These are phyloP conservation scores for Chaitophorus viminalis DNA, from an alignment of 2,888 invertebrate genomes.

Conservation along the genomic window DNA sequence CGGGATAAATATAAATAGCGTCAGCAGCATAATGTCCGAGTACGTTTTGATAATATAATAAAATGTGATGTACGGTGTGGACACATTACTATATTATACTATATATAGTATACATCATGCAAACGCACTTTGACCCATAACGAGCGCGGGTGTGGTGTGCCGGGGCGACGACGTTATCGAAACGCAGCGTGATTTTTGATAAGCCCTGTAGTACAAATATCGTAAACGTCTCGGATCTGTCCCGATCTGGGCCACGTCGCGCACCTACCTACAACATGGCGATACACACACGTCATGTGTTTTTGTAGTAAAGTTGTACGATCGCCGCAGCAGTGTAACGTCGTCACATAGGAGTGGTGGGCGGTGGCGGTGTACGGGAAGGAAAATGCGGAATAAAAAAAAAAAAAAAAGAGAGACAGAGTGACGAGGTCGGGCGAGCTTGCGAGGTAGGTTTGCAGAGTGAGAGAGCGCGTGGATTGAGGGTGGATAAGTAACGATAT, in stretches of 20 bases:
- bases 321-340: neutral
- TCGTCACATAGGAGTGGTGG: neutral
- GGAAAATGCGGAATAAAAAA: too few relatives aligned
- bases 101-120: neutral
- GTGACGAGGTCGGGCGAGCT: too few relatives aligned
- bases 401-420: too few relatives aligned
- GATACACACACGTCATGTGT: neutral
- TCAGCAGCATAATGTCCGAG: neutral
- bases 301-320: neutral
- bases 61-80: neutral
- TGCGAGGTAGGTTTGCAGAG: too few relatives aligned
- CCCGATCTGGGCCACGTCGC: neutral
- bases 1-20: conserved; percentile 5
- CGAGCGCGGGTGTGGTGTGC: neutral
- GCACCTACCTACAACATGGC: neutral
- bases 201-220: neutral
- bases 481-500: too few relatives aligned
- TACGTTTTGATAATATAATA: neutral
- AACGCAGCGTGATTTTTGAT: neutral
- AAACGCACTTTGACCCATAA: neutral
- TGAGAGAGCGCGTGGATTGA: neutral
- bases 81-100: neutral
- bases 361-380: too few relatives aligned
- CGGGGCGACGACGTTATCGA: neutral
- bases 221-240: neutral